Base-by-base conservation (phyloP, 2,888 invertebrate species). In the Ecdyonurus torrentis region DNA sequence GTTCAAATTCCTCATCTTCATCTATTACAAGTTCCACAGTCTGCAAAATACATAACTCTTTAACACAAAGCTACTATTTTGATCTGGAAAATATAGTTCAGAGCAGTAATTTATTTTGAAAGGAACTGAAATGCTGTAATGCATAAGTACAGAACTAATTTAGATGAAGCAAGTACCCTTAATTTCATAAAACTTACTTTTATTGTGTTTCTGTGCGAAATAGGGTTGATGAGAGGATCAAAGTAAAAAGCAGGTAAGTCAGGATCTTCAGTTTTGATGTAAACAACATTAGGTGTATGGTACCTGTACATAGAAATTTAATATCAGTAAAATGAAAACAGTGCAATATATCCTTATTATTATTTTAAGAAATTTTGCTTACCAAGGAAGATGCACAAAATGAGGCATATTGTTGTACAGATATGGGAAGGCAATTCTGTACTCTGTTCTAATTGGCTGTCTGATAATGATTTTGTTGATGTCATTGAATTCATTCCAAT, bases 401-500 rank as follows among this genome's bases (percentile, higher is more conserved):
- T 96, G 95, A 0, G 98, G 97, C 82, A 97, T 85, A 74, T 97
- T 99, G 76, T 99, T 99, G 79, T 98, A 99, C 69, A 99, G 79
- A 76, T 97, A 99, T 0, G 99, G 98, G 76, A 99, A 99, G 0
- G 99, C 99, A 72, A 99, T 99, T 69, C 99, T 84, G 75, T 99
- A 99, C 76, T 99, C 99, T 0, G 99, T 99, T 66, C 99, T 83
- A 68, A 99, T 92, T 2, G 98, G 98, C 72, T 99, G 98, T 7
- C 99, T 82, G 69, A 99, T 99, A 67, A 99, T 99, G 70, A 99
- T 98, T 78, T 99, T 99, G 76, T 99, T 99, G 69, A 99, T 99
- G 72, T 99, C 99, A 78, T 99, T 99, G 72, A 99, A 99, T 77
- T 99, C 99, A 77, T 99, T 99, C 99, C 99, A 99, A 75, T 99